A percentile compares a stretch with the other conserved stretches of the same genome.
Evolutionary conservation across 2,797 vertebrate species (phyloP).

Genomic region (Rhadinocentrus ornatus): DNA sequence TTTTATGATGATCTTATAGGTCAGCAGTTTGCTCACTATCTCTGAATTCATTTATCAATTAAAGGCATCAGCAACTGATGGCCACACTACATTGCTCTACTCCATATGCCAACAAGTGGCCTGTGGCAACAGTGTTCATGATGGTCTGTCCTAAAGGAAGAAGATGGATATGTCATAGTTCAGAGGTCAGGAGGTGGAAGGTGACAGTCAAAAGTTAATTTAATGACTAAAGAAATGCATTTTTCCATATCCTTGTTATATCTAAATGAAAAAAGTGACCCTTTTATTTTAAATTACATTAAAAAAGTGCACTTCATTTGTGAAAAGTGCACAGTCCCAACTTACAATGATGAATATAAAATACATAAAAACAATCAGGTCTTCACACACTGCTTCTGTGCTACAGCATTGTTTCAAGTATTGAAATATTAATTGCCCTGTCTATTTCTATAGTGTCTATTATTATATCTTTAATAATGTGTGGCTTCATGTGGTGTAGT

Average conservation of each 20-base stretch:
- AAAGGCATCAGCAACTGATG: constrained; percentile 14
- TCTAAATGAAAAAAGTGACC: neutral
- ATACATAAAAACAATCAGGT: neutral
- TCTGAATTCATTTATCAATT: neutral
- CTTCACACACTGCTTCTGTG: neutral
- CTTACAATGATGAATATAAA: neutral
- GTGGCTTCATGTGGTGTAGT: neutral
- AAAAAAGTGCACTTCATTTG: neutral
- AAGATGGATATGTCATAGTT: constrained; percentile 88
- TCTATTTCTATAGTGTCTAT: neutral
- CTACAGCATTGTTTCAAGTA: neutral
- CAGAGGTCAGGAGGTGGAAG: constrained; percentile 74
- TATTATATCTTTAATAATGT: no score
- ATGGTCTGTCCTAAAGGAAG: constrained; percentile 89
- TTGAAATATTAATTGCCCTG: no score
- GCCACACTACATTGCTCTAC: constrained; percentile 14
- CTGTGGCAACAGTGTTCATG: constrained; percentile 76
- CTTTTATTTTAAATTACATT: neutral
- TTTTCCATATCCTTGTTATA: constrained; percentile 8
- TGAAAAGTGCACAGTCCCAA: neutral
- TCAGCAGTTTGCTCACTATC: neutral
- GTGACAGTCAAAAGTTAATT: constrained; percentile 56
- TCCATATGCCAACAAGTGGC: constrained; percentile 53
- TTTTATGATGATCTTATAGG: neutral
- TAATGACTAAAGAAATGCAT: constrained; percentile 53